phyloP scores from a whole-genome alignment of 2,797 vertebrate genomes.

The Hephaestus fuliginosus region DNA sequence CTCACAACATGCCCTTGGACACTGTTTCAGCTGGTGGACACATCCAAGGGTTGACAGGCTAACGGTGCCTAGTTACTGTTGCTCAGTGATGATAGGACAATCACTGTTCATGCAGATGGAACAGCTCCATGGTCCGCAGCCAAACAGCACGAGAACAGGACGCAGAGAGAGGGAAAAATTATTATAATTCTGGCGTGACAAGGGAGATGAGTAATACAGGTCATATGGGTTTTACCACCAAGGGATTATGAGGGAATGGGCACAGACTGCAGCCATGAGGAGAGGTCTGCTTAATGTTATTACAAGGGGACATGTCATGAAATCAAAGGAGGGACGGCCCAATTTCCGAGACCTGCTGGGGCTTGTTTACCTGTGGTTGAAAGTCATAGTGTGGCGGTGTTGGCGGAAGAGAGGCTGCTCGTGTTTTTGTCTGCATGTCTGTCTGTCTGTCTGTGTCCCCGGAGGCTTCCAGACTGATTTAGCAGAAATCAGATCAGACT shows the following conservation, averaged over 20 bases:
- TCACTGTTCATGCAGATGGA: slow-evolving; percentile 60
- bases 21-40: not conserved
- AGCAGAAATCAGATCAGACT: slow-evolving; percentile 81
- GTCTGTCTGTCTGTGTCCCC: slow-evolving; percentile 15
- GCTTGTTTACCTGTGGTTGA: not conserved
- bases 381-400: not conserved
- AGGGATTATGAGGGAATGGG: slow-evolving; percentile 75
- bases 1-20: not conserved
- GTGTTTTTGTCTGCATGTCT: slow-evolving; percentile 10
- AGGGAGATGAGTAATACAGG: slow-evolving; percentile 82
- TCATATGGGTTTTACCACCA: slow-evolving; percentile 83
- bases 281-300: slow-evolving; percentile 73
- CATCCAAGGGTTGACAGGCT: not conserved
- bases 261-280: slow-evolving; percentile 64
- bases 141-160: slow-evolving; percentile 67
- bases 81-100: not conserved
- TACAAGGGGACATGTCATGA: slow-evolving; percentile 52
- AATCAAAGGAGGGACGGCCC: slow-evolving; percentile 43
- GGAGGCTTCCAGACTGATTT: slow-evolving; percentile 73
- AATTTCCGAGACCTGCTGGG: not conserved
- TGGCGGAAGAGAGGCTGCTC: not conserved
- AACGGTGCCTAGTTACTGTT: not conserved
- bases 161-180: slow-evolving; percentile 50
- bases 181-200: slow-evolving; percentile 80
- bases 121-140: slow-evolving; percentile 54